These are phyloP conservation scores for Actenoides lindsayi DNA, from an alignment of 2,113 vertebrate genomes.

Conservation along the genomic window DNA sequence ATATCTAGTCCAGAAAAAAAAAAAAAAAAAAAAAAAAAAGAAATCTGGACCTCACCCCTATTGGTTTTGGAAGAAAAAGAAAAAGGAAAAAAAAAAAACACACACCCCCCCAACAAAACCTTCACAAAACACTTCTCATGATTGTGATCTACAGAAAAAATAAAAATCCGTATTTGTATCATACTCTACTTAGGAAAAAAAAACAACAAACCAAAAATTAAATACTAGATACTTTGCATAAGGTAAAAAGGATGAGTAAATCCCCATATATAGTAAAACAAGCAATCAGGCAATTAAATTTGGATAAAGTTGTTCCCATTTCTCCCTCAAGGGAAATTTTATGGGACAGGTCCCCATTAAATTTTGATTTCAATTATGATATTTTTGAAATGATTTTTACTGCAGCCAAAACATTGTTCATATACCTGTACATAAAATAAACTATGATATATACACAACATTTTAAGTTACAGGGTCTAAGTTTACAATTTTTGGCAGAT, in stretches of 20 bases:
- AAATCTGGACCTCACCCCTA: neutral
- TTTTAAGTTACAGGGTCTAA: constrained; percentile 82
- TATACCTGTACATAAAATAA: constrained; percentile 94
- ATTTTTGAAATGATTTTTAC: constrained; percentile 81
- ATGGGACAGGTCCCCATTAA: constrained; percentile 48
- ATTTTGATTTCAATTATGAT: constrained; percentile 70
- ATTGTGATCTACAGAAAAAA: constrained; percentile 20
- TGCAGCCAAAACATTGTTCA: constrained; percentile 90
- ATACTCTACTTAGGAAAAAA: neutral
- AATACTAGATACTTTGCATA: neutral
- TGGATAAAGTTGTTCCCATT: constrained; percentile 3
- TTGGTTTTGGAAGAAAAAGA: neutral
- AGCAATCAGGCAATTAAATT: constrained; percentile 24
- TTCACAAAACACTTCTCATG: constrained; percentile 42
- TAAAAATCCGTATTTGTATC: neutral
- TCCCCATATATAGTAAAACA: constrained; percentile 36
- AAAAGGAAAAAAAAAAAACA: neutral
- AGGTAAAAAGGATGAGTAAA: constrained; percentile 31
- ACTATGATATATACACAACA: constrained; percentile 85
- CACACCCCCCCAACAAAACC: neutral
- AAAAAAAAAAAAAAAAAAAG: neutral
- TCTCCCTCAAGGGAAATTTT: constrained; percentile 27
- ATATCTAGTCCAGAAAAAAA: constrained; percentile 20
- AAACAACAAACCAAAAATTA: neutral
- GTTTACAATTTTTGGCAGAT: constrained; percentile 82